Conservation (phyloP, 2,888 invertebrate species). For the Herminia tarsipennalis region DNA sequence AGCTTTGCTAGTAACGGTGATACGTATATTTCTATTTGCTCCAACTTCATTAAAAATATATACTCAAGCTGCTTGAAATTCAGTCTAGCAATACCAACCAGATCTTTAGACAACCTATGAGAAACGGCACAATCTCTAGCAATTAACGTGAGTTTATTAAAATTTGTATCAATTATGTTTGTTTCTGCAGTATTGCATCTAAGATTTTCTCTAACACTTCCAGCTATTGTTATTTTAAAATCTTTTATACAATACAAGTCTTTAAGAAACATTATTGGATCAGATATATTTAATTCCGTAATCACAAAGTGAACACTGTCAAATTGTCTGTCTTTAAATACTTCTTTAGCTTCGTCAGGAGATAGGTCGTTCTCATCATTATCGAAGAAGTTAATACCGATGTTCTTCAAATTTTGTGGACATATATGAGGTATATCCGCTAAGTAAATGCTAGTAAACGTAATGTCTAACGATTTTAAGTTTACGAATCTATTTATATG, state of each 20-base stretch:
- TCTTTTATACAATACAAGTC: slow-evolving; percentile 38
- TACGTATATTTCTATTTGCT: slow-evolving; percentile 49
- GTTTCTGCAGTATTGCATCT: slow-evolving; percentile 23
- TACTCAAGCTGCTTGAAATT: slow-evolving; percentile 52
- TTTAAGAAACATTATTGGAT: slow-evolving; percentile 48
- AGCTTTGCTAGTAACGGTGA: slow-evolving; percentile 47
- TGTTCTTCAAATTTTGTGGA: slow-evolving; percentile 42
- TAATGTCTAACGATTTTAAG: slow-evolving; percentile 50
- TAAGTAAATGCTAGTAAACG: slow-evolving; percentile 53
- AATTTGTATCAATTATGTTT: slow-evolving; percentile 27
- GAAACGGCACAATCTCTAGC: slow-evolving; percentile 52
- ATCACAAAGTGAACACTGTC: slow-evolving; percentile 49
- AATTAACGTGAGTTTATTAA: slow-evolving; percentile 37
- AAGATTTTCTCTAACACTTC: slow-evolving; percentile 48
- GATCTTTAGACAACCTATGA: slow-evolving; percentile 42
- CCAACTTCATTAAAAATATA: slow-evolving; percentile 56
- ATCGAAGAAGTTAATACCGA: slow-evolving; percentile 51
- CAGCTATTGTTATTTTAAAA: slow-evolving; percentile 51
- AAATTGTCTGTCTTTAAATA: slow-evolving; percentile 48
- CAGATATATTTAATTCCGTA: slow-evolving; percentile 47
- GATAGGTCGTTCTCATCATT: slow-evolving; percentile 30
- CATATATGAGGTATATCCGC: slow-evolving; percentile 48
- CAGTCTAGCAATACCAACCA: slow-evolving; percentile 47
- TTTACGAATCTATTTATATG: slow-evolving; percentile 39
- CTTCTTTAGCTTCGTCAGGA: slow-evolving; percentile 33